Conservation (phyloP, 2,888 invertebrate genomes). For the Eupithecia exiguata region DNA sequence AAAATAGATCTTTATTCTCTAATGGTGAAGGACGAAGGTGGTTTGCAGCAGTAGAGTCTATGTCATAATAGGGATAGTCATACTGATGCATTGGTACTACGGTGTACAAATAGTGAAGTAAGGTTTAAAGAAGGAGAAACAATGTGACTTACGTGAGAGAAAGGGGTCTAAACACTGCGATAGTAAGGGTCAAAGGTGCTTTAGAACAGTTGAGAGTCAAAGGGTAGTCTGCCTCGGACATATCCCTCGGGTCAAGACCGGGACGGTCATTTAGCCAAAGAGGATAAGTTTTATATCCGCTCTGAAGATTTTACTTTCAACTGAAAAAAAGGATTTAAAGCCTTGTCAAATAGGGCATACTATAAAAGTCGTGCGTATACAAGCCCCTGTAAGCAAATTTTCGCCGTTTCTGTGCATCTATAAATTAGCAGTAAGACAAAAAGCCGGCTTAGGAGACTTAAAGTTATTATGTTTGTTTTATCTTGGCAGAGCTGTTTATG, state of each 20-base stretch:
- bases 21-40: not conserved
- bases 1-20: not conserved
- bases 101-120: too few species aligned
- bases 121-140: too few species aligned
- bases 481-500: slow-evolving; percentile 11
- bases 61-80: not conserved
- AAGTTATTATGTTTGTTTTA: slow-evolving; percentile 1
- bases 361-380: not conserved
- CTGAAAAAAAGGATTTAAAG: slow-evolving; percentile 9
- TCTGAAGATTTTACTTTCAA: slow-evolving; percentile 1
- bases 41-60: not conserved
- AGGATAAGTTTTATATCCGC: not conserved
- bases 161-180: not conserved
- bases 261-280: not conserved
- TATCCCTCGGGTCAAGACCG: slow-evolving; percentile 10
- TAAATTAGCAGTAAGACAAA: not conserved
- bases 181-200: not conserved
- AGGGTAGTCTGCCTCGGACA: slow-evolving; percentile 6
- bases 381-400: not conserved
- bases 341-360: not conserved
- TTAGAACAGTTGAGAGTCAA: slow-evolving; percentile 1
- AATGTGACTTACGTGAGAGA: too few species aligned
- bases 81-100: not conserved
- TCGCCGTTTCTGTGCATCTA: not conserved
- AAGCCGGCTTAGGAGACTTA: not conserved